Evolutionary conservation across 2,797 vertebrate species (phyloP).

Genomic region (Melopsittacus undulatus): DNA sequence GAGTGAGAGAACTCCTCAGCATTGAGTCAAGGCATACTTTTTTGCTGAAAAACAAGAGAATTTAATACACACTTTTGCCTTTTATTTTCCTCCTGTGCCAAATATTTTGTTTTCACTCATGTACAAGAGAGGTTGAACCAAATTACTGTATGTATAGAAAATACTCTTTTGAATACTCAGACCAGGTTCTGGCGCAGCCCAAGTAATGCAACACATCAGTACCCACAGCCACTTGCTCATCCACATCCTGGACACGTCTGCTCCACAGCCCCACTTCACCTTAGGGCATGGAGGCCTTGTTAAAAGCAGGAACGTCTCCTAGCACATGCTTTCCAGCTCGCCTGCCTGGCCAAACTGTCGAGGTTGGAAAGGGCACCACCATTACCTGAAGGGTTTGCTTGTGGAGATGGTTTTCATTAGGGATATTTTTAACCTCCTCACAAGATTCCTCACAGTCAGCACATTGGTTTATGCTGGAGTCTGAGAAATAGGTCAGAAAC

Average conservation of each 20-base stretch:
- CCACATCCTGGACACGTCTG: accelerated
- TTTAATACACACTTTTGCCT: background rate
- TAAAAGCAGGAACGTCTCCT: background rate
- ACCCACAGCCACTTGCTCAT: background rate
- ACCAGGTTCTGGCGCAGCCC: background rate
- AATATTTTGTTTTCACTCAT: background rate
- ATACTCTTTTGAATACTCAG: background rate
- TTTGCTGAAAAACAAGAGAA: background rate
- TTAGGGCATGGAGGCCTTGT: background rate
- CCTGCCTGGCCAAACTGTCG: background rate
- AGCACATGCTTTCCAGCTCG: background rate
- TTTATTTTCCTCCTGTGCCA: background rate
- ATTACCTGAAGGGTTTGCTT: background rate
- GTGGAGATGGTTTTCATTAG: background rate
- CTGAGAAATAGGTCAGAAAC: background rate
- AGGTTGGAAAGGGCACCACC: background rate
- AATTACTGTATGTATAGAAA: background rate
- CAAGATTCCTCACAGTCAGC: background rate
- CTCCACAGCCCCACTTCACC: background rate
- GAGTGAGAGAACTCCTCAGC: background rate
- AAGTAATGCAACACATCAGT: background rate
- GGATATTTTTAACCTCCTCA: background rate
- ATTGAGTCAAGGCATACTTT: background rate
- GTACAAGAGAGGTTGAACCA: background rate
- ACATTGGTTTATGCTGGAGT: background rate